A percentile compares a stretch with the other conserved stretches of the same genome.
Evolutionary conservation across 2,113 vertebrate species (phyloP).

Genomic region (Stigmatopora argus): DNA sequence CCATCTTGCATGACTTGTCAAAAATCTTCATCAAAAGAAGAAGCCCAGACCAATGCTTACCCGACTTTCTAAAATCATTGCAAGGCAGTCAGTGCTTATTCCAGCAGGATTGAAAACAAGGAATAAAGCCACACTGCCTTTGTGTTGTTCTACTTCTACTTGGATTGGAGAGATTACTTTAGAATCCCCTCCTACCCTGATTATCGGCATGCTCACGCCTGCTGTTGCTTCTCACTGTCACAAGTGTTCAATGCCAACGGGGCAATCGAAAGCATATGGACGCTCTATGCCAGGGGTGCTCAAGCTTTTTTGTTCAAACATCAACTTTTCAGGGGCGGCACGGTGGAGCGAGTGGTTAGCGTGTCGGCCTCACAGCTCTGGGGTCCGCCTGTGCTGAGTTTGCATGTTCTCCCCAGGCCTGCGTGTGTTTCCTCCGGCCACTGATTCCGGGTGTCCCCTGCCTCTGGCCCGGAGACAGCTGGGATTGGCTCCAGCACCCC

Average conservation of each 20-base stretch:
- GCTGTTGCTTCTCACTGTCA: slow-evolving; percentile 11
- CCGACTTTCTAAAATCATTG: slow-evolving; percentile 2
- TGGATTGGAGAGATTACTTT: slow-evolving; percentile 66
- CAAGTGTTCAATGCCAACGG: slow-evolving; percentile 5
- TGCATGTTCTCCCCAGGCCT: too few relatives aligned
- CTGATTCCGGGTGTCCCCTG: too few relatives aligned
- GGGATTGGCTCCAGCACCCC: too few relatives aligned
- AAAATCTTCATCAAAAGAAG: slow-evolving; percentile 2
- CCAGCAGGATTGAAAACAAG: slow-evolving; percentile 7
- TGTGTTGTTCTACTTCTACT: slow-evolving; percentile 54
- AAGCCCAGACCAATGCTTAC: neutral
- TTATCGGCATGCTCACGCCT: slow-evolving; percentile 38
- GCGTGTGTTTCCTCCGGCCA: too few relatives aligned
- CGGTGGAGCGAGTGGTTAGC: too few relatives aligned
- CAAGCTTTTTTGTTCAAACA: too few relatives aligned
- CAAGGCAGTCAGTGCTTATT: slow-evolving; percentile 9
- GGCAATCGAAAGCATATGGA: slow-evolving; percentile 3
- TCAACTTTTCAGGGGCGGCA: too few relatives aligned
- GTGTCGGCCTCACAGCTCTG: too few relatives aligned
- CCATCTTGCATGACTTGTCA: slow-evolving; percentile 4
- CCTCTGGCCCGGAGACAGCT: too few relatives aligned
- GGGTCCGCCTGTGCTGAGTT: too few relatives aligned
- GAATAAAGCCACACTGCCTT: slow-evolving; percentile 42
- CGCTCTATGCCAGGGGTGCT: slow-evolving; percentile 2
- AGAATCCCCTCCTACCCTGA: slow-evolving; percentile 63